Base-by-base conservation (phyloP, 2,113 vertebrate genomes). In the Sceloporus tristichus region DNA sequence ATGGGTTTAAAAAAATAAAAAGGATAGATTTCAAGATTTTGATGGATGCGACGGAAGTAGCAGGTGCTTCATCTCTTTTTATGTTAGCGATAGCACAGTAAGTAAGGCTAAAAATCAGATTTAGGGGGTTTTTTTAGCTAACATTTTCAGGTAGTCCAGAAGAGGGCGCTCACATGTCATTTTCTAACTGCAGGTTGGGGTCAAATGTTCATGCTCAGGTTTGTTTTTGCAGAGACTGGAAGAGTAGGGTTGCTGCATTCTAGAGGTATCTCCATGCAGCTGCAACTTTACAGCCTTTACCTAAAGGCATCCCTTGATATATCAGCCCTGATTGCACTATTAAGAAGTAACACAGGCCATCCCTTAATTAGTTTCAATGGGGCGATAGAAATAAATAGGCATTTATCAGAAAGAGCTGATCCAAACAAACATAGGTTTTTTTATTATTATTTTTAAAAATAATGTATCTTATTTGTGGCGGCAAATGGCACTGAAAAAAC, bases 131-230 rank as follows among this genome's bases (percentile, higher is more conserved):
- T 68, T 48, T 87, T 54, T 82, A 38, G 77, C 82, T 84, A 88
- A 78, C 86, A 95, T 91, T 90, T 89, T 91, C 79, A 1, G 92
- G 84, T 79, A 87, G 84, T 87, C 95, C 96, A 95, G 95, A 94
- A 97, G 97, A 93, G 96, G 97, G 96, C 94, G 96, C 94, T 89
- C 87, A 73, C 62, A 76, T 54, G 76, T 85, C 89, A 86, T 68
- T 87, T 91, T 86, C 78, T 14, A 48, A 13, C 66, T 68, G 73
- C n/a, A 89, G 88, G 87, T 93, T 87, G 91, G 82, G 77, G 82
- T 79, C 91, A 68, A 6, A 88, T 90, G 84, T 65, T 21, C 5
- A 84, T 7, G 0, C 1, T 78, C 62, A 14, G 53, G 89, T 91
- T 87, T 90, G 88, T 91, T 87, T 91, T 78, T 62, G 78, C 84